Evolutionary conservation across 1,140 invertebrate species (phyloP).

Genomic region (Oncopodura yosiiana): DNA sequence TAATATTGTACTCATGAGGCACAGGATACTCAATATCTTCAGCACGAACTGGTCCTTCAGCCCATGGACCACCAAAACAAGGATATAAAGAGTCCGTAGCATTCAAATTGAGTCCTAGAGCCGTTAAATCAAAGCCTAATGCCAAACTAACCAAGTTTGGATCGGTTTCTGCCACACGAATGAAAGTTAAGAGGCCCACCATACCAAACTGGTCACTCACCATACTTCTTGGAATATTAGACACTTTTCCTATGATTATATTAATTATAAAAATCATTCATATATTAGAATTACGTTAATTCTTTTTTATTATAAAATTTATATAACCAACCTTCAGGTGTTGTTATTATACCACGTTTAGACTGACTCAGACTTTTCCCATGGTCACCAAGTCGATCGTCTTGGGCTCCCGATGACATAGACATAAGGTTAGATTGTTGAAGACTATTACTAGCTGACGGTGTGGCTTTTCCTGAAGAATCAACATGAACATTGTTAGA

Average conservation of each 20-base stretch:
- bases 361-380: constrained; percentile 35
- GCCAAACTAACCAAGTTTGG: constrained; percentile 89
- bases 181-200: constrained; percentile 93
- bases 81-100: constrained; percentile 92
- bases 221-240: constrained; percentile 96
- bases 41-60: constrained; percentile 90
- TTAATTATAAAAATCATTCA: not conserved
- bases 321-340: constrained; percentile 67
- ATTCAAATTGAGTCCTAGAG: constrained; percentile 93
- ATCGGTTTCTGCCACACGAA: constrained; percentile 92
- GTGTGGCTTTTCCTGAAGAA: constrained; percentile 23
- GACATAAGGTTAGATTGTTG: constrained; percentile 14
- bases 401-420: not conserved
- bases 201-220: constrained; percentile 99
- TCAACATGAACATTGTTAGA: too few species aligned
- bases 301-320: not conserved
- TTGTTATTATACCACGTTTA: constrained; percentile 84
- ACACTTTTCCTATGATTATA: constrained; percentile 62
- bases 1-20: constrained; percentile 97
- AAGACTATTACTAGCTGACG: constrained; percentile 10
- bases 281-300: not conserved
- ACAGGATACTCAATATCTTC: constrained; percentile 99
- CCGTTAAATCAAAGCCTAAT: constrained; percentile 92
- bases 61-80: constrained; percentile 96
- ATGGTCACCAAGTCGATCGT: not conserved